Percentiles rank a stretch among this genome's conserved stretches.
These are phyloP conservation scores for Melanostigma gelatinosum DNA, from an alignment of 2,113 vertebrate species.

Conservation along the genomic window DNA sequence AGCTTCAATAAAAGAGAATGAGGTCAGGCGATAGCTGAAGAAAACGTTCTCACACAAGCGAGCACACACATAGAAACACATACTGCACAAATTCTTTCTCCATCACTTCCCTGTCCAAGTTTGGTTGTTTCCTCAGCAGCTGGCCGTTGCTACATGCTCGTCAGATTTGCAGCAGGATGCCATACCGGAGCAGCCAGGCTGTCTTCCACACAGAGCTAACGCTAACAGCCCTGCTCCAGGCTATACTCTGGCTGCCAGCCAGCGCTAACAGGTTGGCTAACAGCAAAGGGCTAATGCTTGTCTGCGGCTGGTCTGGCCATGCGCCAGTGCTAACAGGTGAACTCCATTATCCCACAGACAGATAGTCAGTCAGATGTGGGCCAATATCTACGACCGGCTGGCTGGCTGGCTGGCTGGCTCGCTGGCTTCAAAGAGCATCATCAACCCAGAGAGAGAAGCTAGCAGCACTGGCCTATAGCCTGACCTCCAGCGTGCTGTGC, in stretches of 20 bases:
- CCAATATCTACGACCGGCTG: slow-evolving; percentile 63
- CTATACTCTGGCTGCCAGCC: slow-evolving; percentile 67
- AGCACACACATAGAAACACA: slow-evolving; percentile 5
- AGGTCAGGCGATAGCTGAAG: slow-evolving; percentile 54
- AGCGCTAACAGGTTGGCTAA: slow-evolving; percentile 78
- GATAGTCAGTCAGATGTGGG: slow-evolving; percentile 68
- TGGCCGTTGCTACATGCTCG: slow-evolving; percentile 24
- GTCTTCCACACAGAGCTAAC: slow-evolving; percentile 47
- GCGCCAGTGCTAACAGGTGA: slow-evolving; percentile 81
- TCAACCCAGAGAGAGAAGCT: slow-evolving; percentile 40
- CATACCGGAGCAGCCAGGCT: slow-evolving; percentile 31
- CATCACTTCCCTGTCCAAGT: slow-evolving; percentile 43
- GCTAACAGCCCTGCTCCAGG: slow-evolving; percentile 59
- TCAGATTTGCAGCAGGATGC: slow-evolving; percentile 33
- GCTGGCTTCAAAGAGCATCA: slow-evolving; percentile 67
- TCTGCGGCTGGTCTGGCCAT: slow-evolving; percentile 70
- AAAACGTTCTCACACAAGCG: slow-evolving; percentile 16
- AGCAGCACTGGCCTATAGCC: slow-evolving; percentile 30
- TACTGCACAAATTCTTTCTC: slow-evolving; percentile 37
- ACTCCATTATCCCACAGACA: slow-evolving; percentile 73
- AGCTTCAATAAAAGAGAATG: slow-evolving; percentile 59
- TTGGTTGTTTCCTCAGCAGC: slow-evolving; percentile 53
- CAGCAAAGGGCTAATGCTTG: slow-evolving; percentile 67
- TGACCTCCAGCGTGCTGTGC: slow-evolving; percentile 36
- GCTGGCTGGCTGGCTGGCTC: slow-evolving; percentile 16